These are phyloP conservation scores for Heterotis niloticus DNA, from an alignment of 2,113 vertebrate genomes.

Conservation along the genomic window DNA sequence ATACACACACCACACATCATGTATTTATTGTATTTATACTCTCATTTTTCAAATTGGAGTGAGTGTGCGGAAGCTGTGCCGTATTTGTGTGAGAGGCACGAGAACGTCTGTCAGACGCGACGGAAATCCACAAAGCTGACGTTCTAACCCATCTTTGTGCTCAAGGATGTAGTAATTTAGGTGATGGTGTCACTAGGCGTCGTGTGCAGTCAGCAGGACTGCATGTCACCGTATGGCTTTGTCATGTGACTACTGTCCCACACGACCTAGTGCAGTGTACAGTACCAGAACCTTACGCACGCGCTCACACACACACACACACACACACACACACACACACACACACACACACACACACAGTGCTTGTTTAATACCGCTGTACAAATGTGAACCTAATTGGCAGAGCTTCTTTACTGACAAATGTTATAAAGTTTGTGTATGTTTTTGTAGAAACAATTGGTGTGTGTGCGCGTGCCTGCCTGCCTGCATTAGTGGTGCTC, in stretches of 20 bases:
- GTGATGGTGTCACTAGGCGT: too few relatives aligned
- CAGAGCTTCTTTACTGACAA: neutral
- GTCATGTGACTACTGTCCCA: slow-evolving; percentile 12
- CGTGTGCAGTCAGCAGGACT: neutral
- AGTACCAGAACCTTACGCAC: neutral
- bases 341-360: neutral
- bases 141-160: neutral
- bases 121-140: neutral
- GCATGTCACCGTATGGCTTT: neutral
- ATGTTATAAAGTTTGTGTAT: neutral
- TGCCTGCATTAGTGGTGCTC: neutral
- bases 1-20: neutral
- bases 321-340: too few relatives aligned
- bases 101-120: neutral
- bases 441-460: neutral
- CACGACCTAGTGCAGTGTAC: slow-evolving; percentile 2
- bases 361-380: neutral
- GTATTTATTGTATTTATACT: slow-evolving; percentile 33
- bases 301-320: too few relatives aligned
- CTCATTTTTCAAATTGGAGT: slow-evolving; percentile 18
- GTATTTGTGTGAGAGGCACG: slow-evolving; percentile 13
- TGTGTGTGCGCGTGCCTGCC: neutral
- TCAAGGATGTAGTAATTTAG: neutral
- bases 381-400: neutral
- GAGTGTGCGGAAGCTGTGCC: neutral